Evolutionary conservation across 92 coral and sea anemone species (phyloP), one percentile per base, ranked within the genome.

Genomic region (Porites evermanni): DNA sequence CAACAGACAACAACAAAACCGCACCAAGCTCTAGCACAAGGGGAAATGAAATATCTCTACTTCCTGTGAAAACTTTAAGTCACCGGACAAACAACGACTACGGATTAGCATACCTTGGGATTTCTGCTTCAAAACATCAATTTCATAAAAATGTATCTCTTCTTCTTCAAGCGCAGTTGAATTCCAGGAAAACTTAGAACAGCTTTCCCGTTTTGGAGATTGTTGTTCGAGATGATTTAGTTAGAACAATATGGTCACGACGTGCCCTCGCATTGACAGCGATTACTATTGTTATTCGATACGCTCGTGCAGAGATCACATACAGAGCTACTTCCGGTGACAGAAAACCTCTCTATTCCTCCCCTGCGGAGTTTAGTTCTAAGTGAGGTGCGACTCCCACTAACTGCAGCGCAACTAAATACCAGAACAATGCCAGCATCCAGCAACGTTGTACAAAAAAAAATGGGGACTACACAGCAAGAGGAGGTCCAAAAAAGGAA

Each of bases 221-320:
- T 70, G 73, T 71, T 70, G 65, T 51, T 73, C 51, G 80, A 38
- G 47, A 38, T 38, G 47, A 38, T 38, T 38, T 83, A 72, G 47
- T 73, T 72, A 23, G 73, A 65, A 83, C 87, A 83, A 83, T 83
- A 4, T 38, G 87, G 74, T 83, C 87, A 74, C 87, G 80, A 83
- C 63, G 74, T 73, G 20, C 20, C 74, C 77, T 81, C 51, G 70
- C 79, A 75, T 74, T 83, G 87, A 83, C 87, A 83, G 80, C 79
- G 73, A 64, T 64, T 38, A 61, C 52, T 4, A 77, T 58, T 77
- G 80, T 77, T 47, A 77, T 77, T 16, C 50, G 80, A 65, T 50
- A 20, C 72, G 53, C 65, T 83, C 80, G 72, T 83, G 87, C 79
- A 59, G 79, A 19, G 87, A 74, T 64, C 54, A 51, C 80, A 64